Conservation (phyloP, 2,113 vertebrate species). For the Zosterops japonicus region DNA sequence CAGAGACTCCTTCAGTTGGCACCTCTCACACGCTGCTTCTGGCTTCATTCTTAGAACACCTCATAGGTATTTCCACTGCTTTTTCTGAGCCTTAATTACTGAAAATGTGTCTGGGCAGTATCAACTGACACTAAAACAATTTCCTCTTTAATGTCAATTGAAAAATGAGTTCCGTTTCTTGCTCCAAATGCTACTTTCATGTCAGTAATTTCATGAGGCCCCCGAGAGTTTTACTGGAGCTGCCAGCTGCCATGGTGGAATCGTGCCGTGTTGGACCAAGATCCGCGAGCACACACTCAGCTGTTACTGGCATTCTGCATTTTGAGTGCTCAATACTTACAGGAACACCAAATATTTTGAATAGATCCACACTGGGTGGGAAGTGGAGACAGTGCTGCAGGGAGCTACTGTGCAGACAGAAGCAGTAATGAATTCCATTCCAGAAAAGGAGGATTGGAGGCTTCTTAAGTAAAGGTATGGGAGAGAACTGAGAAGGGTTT, state of each 20-base stretch:
- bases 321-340: not conserved
- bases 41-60: conserved; percentile 43
- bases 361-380: not conserved
- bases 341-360: not conserved
- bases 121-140: conserved; percentile 49
- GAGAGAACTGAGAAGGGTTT: not conserved
- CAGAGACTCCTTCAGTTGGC: conserved; percentile 1
- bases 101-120: conserved; percentile 36
- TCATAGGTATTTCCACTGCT: conserved; percentile 42
- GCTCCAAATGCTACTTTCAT: conserved; percentile 33
- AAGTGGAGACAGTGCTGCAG: not conserved
- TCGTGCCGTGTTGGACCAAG: not conserved
- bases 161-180: conserved; percentile 45
- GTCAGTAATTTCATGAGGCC: conserved; percentile 2
- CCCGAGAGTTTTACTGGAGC: not conserved
- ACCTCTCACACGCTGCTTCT: not conserved
- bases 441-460: not conserved
- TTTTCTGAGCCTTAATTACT: conserved; percentile 23
- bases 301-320: not conserved
- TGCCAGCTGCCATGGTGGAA: not conserved
- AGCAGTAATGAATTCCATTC: not conserved
- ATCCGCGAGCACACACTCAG: not conserved
- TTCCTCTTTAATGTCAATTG: conserved; percentile 41
- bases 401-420: not conserved
- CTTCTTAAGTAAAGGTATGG: not conserved